Conservation (phyloP, 2,113 vertebrate species). For the Chaetorhynchus papuensis region DNA sequence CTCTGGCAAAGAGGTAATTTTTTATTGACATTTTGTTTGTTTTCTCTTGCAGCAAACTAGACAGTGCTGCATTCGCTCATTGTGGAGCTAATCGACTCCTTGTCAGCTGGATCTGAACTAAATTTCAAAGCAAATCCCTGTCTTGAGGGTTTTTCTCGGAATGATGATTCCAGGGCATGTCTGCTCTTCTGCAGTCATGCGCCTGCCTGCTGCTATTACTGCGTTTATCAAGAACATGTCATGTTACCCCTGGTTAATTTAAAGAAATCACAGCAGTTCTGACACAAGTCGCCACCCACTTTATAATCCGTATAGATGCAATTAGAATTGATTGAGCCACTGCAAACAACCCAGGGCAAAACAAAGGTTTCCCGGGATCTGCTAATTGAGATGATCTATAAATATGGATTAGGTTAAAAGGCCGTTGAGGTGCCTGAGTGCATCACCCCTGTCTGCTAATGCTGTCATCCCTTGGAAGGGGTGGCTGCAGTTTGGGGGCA, state of each 20-base stretch:
- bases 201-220: background rate
- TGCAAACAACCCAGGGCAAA: constrained; percentile 44
- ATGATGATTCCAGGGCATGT: constrained; percentile 11
- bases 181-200: background rate
- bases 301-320: constrained; percentile 27
- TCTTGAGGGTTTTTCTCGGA: constrained; percentile 13
- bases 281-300: constrained; percentile 32
- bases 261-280: constrained; percentile 34
- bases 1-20: constrained; percentile 51
- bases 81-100: constrained; percentile 52
- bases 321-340: constrained; percentile 51
- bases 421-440: background rate
- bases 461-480: background rate
- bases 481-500: background rate
- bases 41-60: constrained; percentile 57
- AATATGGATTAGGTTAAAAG: constrained; percentile 45
- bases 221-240: background rate
- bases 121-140: constrained; percentile 36
- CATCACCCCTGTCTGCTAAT: background rate
- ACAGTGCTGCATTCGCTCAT: constrained; percentile 56
- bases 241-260: constrained; percentile 4
- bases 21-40: constrained; percentile 60
- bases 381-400: constrained; percentile 46
- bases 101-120: constrained; percentile 55
- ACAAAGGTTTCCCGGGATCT: constrained; percentile 27